phyloP scores from a whole-genome alignment of 2,113 vertebrate genomes.

The Callorhinus ursinus region DNA sequence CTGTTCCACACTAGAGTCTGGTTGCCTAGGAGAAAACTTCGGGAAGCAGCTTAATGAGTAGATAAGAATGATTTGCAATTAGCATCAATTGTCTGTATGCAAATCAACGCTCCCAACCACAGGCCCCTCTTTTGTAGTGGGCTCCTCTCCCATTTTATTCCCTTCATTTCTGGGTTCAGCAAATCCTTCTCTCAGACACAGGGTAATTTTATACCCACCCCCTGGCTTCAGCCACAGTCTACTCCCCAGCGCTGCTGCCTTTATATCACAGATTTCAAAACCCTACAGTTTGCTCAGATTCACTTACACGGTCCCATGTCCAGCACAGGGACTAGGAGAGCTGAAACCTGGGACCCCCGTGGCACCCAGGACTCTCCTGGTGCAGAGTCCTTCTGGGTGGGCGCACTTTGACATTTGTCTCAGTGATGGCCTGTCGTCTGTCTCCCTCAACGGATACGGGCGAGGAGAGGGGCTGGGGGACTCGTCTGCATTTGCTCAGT shows the following conservation, averaged over 20 bases:
- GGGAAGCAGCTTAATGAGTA: constrained; percentile 79
- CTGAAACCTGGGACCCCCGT: rapidly evolving
- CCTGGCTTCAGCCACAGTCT: neutral
- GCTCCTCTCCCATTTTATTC: constrained; percentile 19
- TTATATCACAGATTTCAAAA: neutral
- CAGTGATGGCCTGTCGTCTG: neutral
- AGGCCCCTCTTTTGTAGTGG: constrained; percentile 19
- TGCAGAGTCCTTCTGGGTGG: rapidly evolving
- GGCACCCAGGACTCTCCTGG: neutral
- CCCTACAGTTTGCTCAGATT: neutral
- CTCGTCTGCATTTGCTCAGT: neutral
- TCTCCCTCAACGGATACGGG: neutral
- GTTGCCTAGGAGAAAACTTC: constrained; percentile 82
- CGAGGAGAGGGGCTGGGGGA: neutral
- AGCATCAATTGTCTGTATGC: constrained; percentile 81
- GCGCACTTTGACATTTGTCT: neutral
- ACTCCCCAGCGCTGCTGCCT: neutral
- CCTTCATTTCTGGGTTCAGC: constrained; percentile 52
- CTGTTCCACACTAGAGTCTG: constrained; percentile 48
- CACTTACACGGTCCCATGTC: neutral
- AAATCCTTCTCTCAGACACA: neutral
- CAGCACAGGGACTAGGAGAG: neutral
- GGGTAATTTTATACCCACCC: constrained; percentile 19
- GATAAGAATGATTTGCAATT: constrained; percentile 81
- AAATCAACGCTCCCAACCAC: constrained; percentile 63